phyloP scores from a whole-genome alignment of 2,888 invertebrate genomes.

The Dicyrtomina minuta region DNA sequence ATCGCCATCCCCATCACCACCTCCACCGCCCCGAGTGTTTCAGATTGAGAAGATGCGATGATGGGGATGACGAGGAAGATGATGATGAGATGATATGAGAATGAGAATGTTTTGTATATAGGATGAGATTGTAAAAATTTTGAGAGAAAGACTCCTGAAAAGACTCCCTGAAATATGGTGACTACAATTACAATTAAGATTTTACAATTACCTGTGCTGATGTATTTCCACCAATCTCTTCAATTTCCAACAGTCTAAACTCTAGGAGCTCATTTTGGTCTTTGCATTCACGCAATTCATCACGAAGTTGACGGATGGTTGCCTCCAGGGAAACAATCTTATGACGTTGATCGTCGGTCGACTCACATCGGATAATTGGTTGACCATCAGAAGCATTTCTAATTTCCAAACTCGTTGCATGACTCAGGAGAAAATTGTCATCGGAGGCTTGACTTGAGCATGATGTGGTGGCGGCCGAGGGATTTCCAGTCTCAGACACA shows the following conservation, averaged over 20 bases:
- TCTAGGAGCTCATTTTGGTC: conserved; percentile 79
- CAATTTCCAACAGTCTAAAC: conserved; percentile 74
- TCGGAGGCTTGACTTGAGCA: conserved; percentile 32
- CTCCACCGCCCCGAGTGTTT: too few species aligned
- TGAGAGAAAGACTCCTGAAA: too few species aligned
- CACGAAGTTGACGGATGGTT: conserved; percentile 58
- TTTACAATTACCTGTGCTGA: conserved; percentile 24
- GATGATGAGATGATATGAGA: too few species aligned
- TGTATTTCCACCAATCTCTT: conserved; percentile 57
- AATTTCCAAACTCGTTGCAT: conserved; percentile 26
- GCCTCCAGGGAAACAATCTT: conserved; percentile 46
- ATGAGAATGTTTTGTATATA: too few species aligned
- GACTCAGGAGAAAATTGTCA: conserved; percentile 24
- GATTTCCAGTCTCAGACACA: conserved; percentile 26
- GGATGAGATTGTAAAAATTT: too few species aligned
- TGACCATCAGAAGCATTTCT: conserved; percentile 24
- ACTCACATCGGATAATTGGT: conserved; percentile 21
- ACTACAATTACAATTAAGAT: conserved; percentile 8
- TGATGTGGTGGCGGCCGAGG: conserved; percentile 31
- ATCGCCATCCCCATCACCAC: too few species aligned
- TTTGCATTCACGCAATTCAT: conserved; percentile 71
- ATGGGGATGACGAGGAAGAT: too few species aligned
- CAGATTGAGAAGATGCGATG: too few species aligned
- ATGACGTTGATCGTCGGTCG: conserved; percentile 19
- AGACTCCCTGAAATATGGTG: too few species aligned